Percentiles rank a stretch among this genome's conserved stretches.
Evolutionary conservation across 1,140 invertebrate species (phyloP).

Genomic region (Calliopsis andreniformis): DNA sequence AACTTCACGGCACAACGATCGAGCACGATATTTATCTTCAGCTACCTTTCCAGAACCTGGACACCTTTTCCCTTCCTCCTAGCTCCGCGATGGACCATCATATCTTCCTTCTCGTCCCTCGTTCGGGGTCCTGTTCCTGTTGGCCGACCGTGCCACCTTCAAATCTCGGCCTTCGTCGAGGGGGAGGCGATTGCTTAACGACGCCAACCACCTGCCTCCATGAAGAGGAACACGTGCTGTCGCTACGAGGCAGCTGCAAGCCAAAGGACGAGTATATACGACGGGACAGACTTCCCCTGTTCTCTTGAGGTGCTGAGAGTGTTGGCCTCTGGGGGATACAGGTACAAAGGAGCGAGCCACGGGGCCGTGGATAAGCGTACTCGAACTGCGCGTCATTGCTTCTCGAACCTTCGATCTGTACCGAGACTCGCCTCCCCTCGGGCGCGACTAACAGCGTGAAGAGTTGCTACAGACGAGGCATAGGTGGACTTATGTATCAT

Average conservation of each 20-base stretch:
- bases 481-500: too few species aligned
- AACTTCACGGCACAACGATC: constrained; percentile 1
- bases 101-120: constrained; percentile 18
- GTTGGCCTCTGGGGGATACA: constrained; percentile 13
- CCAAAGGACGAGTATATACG: constrained; percentile 48
- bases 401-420: constrained; percentile 28
- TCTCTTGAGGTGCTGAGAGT: constrained; percentile 52
- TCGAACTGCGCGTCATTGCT: constrained; percentile 6
- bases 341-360: constrained; percentile 12
- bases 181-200: constrained; percentile 74
- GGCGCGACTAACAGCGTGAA: too few species aligned
- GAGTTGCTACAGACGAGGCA: too few species aligned
- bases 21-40: not conserved
- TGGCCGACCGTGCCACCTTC: constrained; percentile 48
- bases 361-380: constrained; percentile 10
- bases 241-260: constrained; percentile 72
- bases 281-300: constrained; percentile 45
- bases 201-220: constrained; percentile 76
- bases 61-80: constrained; percentile 31
- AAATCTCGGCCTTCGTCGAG: constrained; percentile 72
- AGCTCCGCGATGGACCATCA: constrained; percentile 3
- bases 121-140: constrained; percentile 36
- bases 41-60: not conserved
- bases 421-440: not conserved
- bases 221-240: constrained; percentile 76